Base-by-base conservation (phyloP, 2,797 vertebrate genomes). In the Pangasius mekongensis region DNA sequence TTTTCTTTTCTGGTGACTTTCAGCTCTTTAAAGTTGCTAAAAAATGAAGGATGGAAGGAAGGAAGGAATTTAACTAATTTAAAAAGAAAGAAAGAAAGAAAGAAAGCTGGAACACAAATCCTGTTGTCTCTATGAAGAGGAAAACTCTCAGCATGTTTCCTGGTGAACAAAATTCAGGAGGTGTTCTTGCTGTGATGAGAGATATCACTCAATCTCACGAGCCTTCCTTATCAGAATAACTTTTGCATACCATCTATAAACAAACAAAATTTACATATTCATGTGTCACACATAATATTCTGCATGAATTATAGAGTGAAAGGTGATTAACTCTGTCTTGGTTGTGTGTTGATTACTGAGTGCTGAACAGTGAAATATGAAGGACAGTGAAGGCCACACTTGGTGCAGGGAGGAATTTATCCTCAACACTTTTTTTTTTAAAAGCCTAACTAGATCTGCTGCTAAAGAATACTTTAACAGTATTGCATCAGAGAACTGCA, bases 291-390 rank as follows among this genome's bases (percentile, higher is more conserved):
- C 84, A 89, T 83, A 89, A 91, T 85, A 86, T 86, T 66, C 88
- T 89, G 82, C 88, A 89, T 91, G 83, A 90, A 91, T 90, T 89
- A 91, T 87, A 83, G 67, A 87, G 83, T 52, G 84, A 86, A 91
- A 89, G 81, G 89, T 91, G 77, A 95, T 95, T 94, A 94, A 90
- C 91, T 13, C 39, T 91, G 88, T 64, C 90, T 91, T 93, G 91
- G 91, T 93, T 90, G 85, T 66, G 86, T 71, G 93, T 94, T 93
- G 94, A 94, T 90, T 94, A 95, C 93, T 88, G 91, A 91, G 91
- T 91, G 94, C 93, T 94, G 94, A 92, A 93, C 94, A 95, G 92
- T 91, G 93, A 95, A 89, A 93, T 93, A 94, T 95, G 96, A 96
- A 97, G 96, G 96, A 94, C 92, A 86, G 88, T 89, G 73, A 89